Evolutionary conservation across 2,113 vertebrate genomes (phyloP), one percentile per base, ranked within the genome.

Genomic region (Trichomycterus rosablanca): DNA sequence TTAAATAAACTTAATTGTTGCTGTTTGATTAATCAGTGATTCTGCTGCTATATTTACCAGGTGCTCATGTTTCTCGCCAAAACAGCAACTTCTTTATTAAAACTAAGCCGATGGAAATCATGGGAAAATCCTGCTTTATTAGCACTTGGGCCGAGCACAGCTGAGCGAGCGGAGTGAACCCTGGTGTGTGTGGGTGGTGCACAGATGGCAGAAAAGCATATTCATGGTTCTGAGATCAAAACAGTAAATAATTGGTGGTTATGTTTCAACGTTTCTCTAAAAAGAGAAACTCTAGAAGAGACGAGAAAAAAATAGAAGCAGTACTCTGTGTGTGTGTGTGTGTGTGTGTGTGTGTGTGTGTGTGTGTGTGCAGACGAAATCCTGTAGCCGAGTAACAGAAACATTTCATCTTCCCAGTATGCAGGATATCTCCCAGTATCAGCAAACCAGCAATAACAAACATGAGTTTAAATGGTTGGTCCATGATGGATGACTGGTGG

Each of bases 181-280:
- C 26, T 10, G 58, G 5, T 48, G 42, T 39, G 52, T 14, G 52
- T 48, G 52, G 23, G 48, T 9, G 48, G 14, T 11, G 37, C 23
- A 43, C 59, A 63, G 59, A 63, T 63, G 59, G 59, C 11, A 52
- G 48, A 26, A 4, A 14, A 63, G 35, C 48, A 52, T 32, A 52
- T 63, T 52, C 48, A 15, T 32, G 18, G 59, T 22, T 24, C 16
- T 23, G 3, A 23, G 37, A 22, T 40, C 49, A 52, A 63, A 32
- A 63, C 59, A 19, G 37, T 22, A 43, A 52, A 52, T 63, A 52
- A 63, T 43, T 43, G 26, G 46, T 40, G 2, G 15, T 51, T 51
- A 42, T 15, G 16, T 12, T 14, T 22, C 15, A 63, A 49, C 14
- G 15, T 16, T 37, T 5, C 5, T n/a, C n/a, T n/a, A n/a, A n/a